phyloP scores from a whole-genome alignment of 1,140 invertebrate species.

The Pogonognathellus flavescens region DNA sequence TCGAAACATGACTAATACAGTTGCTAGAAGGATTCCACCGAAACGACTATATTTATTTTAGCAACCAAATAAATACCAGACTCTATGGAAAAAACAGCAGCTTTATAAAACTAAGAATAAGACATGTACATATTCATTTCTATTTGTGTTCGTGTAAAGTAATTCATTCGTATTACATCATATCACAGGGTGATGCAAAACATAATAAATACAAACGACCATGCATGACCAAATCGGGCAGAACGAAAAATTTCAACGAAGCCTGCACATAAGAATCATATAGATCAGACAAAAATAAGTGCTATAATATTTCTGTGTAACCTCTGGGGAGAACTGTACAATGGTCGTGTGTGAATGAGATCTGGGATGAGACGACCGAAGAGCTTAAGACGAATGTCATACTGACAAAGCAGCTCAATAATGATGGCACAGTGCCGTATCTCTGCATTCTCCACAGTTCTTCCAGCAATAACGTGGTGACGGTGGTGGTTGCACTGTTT shows the following conservation, averaged over 20 bases:
- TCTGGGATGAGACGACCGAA: neutral
- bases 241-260: too few relatives aligned
- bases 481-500: neutral
- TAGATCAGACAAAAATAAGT: neutral
- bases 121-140: neutral
- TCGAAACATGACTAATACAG: neutral
- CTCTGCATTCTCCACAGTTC: neutral
- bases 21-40: neutral
- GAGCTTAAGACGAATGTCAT: neutral
- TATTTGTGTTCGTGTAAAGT: too few relatives aligned
- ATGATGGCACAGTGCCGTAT: neutral
- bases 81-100: neutral
- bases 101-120: neutral
- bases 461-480: neutral
- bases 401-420: neutral
- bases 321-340: neutral
- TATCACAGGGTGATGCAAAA: too few relatives aligned
- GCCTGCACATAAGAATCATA: too few relatives aligned
- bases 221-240: too few relatives aligned
- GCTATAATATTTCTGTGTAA: neutral
- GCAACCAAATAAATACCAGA: neutral
- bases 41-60: slow-evolving; percentile 7
- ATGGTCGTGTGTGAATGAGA: neutral
- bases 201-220: too few relatives aligned
- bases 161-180: too few relatives aligned